Percentiles rank a stretch among this genome's conserved stretches.
Evolutionary conservation across 2,888 invertebrate genomes (phyloP).

Genomic region (Euclidia mi): DNA sequence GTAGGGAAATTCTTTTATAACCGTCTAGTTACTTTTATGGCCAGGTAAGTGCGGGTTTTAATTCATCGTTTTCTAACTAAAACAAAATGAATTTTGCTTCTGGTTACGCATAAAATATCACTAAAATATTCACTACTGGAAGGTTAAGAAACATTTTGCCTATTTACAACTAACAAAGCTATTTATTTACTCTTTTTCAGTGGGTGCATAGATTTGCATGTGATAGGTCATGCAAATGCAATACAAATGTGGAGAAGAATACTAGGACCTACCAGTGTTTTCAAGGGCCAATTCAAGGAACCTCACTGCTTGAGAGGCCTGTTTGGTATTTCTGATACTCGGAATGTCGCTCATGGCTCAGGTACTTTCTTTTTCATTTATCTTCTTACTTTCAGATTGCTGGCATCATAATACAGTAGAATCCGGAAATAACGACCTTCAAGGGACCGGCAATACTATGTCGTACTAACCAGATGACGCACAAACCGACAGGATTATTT

Average conservation of each 20-base stretch:
- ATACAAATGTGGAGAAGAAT: conserved; percentile 95
- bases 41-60: conserved; percentile 87
- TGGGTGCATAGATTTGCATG: conserved; percentile 95
- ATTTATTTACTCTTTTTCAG: conserved; percentile 85
- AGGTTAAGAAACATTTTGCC: too few species aligned
- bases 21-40: conserved; percentile 95
- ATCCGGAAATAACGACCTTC: too few species aligned
- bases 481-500: too few species aligned
- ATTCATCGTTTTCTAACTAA: conserved; percentile 1
- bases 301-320: conserved; percentile 95
- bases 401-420: too few species aligned
- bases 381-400: too few species aligned
- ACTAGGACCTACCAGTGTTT: conserved; percentile 97
- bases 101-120: not conserved
- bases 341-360: conserved; percentile 98
- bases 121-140: too few species aligned
- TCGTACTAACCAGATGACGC: too few species aligned
- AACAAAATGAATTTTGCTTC: too few species aligned
- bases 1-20: conserved; percentile 95
- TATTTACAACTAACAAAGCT: too few species aligned
- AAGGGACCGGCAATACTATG: too few species aligned
- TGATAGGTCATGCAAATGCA: conserved; percentile 94
- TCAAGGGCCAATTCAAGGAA: conserved; percentile 93
- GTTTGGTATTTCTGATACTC: conserved; percentile 97
- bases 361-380: conserved; percentile 84